These are phyloP conservation scores for Amblyraja radiata DNA, from an alignment of 2,797 vertebrate species.

Conservation along the genomic window DNA sequence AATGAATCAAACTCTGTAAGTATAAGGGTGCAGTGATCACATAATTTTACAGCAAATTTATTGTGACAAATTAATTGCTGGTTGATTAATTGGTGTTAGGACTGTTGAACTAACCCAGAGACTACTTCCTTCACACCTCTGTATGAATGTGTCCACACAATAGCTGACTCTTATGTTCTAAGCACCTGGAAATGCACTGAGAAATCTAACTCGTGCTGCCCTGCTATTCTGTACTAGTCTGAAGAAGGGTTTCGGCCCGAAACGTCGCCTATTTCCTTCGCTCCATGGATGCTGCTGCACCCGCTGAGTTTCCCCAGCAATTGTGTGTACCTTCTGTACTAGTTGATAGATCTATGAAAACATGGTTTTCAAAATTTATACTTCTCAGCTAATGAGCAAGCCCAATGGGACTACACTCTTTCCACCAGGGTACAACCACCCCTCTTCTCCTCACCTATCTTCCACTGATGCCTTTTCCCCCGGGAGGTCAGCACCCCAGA, in stretches of 20 bases:
- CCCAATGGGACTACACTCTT: too few species aligned
- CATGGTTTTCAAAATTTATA: background rate
- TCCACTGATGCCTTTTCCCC: too few species aligned
- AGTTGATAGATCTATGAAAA: background rate
- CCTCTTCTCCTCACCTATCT: too few species aligned
- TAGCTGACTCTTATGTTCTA: background rate
- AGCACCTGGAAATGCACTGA: background rate
- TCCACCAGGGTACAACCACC: too few species aligned
- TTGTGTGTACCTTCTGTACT: too few species aligned
- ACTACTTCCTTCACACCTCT: slow-evolving; percentile 10
- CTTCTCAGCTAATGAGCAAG: too few species aligned
- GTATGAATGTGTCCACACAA: background rate
- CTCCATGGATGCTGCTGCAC: too few species aligned
- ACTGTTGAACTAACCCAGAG: slow-evolving; percentile 34
- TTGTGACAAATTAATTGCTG: slow-evolving; percentile 31
- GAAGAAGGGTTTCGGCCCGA: too few species aligned
- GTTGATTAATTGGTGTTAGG: slow-evolving; percentile 28
- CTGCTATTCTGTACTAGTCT: background rate
- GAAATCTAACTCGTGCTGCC: background rate
- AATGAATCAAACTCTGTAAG: slow-evolving; percentile 24
- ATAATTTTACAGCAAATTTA: slow-evolving; percentile 33
- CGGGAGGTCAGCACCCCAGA: too few species aligned
- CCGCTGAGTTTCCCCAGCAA: too few species aligned
- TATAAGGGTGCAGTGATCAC: slow-evolving; percentile 19
- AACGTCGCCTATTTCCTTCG: too few species aligned